Evolutionary conservation across 2,797 vertebrate species (phyloP).

Genomic region (Delichon dasypus): DNA sequence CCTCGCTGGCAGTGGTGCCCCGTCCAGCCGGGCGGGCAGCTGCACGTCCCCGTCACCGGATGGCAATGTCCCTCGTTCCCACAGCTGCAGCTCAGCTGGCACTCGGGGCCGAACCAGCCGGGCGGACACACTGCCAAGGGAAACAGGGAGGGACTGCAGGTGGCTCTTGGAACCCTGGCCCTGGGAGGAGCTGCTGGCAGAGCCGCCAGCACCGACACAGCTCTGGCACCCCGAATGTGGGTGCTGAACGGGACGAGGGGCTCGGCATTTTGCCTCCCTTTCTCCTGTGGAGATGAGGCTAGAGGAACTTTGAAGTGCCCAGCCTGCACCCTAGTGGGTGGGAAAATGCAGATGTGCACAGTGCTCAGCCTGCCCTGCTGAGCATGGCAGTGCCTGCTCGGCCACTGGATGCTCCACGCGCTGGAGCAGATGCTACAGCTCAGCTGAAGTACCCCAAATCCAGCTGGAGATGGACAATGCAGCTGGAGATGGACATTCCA

Average conservation of each 20-base stretch:
- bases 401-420: not conserved
- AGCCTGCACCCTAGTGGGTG: fast-evolving
- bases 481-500: not conserved
- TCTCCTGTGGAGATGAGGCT: not conserved
- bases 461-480: not conserved
- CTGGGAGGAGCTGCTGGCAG: fast-evolving
- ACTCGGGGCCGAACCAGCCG: conserved; percentile 84
- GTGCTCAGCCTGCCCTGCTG: not conserved
- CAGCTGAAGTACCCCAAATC: fast-evolving
- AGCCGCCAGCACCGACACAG: fast-evolving
- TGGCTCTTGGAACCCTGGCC: fast-evolving
- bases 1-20: conserved; percentile 88
- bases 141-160: not conserved
- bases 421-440: not conserved
- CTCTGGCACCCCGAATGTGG: fast-evolving
- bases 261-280: not conserved
- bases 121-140: conserved; percentile 78
- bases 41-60: conserved; percentile 82
- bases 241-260: fast-evolving
- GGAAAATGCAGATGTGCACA: fast-evolving
- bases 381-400: fast-evolving
- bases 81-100: conserved; percentile 86
- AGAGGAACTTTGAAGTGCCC: not conserved
- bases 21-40: conserved; percentile 86
- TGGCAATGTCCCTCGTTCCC: conserved; percentile 87